These are phyloP conservation scores for Myiozetetes cayanensis DNA, from an alignment of 2,113 vertebrate genomes.

Conservation along the genomic window DNA sequence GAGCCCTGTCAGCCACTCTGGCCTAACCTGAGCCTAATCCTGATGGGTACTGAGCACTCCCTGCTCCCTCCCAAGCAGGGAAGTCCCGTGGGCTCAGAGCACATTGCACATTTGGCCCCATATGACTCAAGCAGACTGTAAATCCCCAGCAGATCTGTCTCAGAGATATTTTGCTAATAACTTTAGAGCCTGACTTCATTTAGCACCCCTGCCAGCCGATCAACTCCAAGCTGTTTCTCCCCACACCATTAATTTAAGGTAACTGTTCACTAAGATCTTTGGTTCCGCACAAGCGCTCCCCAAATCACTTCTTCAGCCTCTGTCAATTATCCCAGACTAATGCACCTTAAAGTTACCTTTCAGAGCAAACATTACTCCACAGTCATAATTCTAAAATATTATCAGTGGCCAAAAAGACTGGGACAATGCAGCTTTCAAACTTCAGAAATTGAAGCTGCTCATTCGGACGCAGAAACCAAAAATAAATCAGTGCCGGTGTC, in stretches of 20 bases:
- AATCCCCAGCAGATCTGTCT: slow-evolving; percentile 3
- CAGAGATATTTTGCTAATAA: slow-evolving; percentile 42
- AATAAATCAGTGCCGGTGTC: neutral
- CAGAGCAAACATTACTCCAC: neutral
- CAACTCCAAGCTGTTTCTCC: neutral
- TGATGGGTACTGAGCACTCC: neutral
- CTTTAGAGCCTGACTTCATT: slow-evolving; percentile 35
- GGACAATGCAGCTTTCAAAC: neutral
- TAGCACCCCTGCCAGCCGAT: slow-evolving; percentile 26
- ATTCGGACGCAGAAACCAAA: neutral
- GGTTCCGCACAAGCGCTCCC: neutral
- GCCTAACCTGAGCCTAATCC: neutral
- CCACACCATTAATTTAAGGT: slow-evolving; percentile 35
- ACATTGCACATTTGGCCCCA: neutral
- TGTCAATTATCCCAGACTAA: slow-evolving; percentile 34
- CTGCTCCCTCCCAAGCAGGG: neutral
- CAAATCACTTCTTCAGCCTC: neutral
- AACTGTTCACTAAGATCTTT: slow-evolving; percentile 35
- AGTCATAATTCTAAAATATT: neutral
- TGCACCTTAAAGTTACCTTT: neutral
- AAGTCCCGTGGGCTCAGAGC: neutral
- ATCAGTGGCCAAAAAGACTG: neutral
- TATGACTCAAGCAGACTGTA: neutral
- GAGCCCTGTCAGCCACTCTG: neutral
- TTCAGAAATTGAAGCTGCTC: neutral